Percentiles rank a stretch among this genome's conserved stretches.
Conservation (phyloP, 2,113 vertebrate species). For the Isurus oxyrinchus region DNA sequence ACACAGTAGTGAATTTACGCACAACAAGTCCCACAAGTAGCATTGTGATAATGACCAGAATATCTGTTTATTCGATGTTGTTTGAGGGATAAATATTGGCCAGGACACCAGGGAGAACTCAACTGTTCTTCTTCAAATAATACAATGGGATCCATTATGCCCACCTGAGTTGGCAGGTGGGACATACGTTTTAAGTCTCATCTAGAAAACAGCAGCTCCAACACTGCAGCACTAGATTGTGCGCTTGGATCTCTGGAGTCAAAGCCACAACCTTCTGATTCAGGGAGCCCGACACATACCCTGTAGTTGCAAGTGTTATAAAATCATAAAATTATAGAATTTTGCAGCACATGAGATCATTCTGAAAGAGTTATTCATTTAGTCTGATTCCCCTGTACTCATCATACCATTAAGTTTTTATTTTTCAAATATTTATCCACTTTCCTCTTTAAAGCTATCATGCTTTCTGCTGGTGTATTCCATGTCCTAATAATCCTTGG, state of each 20-base stretch:
- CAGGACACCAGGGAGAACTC: neutral
- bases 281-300: neutral
- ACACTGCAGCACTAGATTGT: neutral
- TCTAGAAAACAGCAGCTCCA: neutral
- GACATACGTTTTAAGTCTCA: neutral
- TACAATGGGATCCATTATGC: neutral
- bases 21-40: neutral
- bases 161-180: neutral
- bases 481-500: neutral
- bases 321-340: neutral
- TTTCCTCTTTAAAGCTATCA: neutral
- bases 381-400: neutral
- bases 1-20: neutral
- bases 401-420: neutral
- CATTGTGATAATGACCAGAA: neutral
- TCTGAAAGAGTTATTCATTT: neutral
- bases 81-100: neutral
- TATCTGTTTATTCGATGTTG: neutral
- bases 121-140: neutral
- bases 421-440: neutral
- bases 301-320: neutral
- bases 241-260: too few relatives aligned
- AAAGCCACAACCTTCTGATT: neutral
- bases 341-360: neutral
- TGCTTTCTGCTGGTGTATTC: neutral